Evolutionary conservation across 2,888 invertebrate genomes (phyloP).

Genomic region (Bruchidius siliquastri): DNA sequence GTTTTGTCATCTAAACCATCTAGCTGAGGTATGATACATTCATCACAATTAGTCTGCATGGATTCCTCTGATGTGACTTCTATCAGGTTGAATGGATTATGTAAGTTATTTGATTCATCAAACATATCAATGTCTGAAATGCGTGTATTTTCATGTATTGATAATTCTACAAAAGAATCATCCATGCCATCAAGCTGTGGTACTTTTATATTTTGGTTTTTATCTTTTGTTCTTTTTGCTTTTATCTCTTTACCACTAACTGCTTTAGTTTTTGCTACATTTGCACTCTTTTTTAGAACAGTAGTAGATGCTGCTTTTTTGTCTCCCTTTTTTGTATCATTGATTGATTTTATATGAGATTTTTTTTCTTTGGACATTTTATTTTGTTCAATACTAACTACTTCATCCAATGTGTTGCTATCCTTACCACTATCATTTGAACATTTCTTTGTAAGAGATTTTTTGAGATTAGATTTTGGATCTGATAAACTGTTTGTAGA

Average conservation of each 20-base stretch:
- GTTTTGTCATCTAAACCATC: slow-evolving; percentile 27
- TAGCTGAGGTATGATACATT: slow-evolving; percentile 20
- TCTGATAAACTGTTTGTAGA: neutral
- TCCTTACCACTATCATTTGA: slow-evolving; percentile 7
- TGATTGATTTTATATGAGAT: neutral
- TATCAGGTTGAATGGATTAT: slow-evolving; percentile 9
- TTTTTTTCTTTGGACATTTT: slow-evolving; percentile 2
- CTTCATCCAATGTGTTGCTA: neutral
- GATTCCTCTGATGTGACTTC: slow-evolving; percentile 7
- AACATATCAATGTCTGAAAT: neutral
- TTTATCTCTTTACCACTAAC: slow-evolving; percentile 3
- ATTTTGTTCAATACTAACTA: neutral
- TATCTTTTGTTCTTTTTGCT: neutral
- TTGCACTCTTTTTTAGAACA: neutral
- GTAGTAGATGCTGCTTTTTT: neutral
- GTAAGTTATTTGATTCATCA: neutral
- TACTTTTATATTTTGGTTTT: slow-evolving; percentile 8
- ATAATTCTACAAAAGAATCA: slow-evolving; percentile 7
- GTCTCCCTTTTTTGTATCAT: neutral
- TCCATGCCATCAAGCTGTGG: slow-evolving; percentile 32
- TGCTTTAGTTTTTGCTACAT: neutral
- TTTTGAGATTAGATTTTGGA: neutral
- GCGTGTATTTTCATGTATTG: neutral
- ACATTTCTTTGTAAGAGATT: neutral
- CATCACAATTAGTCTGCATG: neutral